phyloP scores from a whole-genome alignment of 2,888 invertebrate species.

The Aphodius sticticus region DNA sequence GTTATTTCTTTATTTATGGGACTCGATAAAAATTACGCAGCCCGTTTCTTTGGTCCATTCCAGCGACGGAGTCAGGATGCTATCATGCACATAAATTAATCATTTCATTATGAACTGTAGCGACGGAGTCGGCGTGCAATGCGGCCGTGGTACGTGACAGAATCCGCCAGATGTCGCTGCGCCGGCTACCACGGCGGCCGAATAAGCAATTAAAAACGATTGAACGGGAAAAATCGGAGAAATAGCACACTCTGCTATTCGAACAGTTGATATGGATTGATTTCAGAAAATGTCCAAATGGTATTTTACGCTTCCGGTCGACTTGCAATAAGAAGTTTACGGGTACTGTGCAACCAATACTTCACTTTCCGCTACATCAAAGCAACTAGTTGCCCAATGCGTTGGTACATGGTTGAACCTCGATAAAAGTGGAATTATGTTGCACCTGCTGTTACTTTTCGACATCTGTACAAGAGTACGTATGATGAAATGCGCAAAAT shows the following conservation, averaged over 20 bases:
- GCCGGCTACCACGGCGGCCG: conserved; percentile 39
- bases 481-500: no score
- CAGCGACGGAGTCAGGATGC: conserved; percentile 17
- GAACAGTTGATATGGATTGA: conserved; percentile 5
- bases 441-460: no score
- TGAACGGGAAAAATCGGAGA: conserved; percentile 10
- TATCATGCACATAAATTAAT: conserved; percentile 43
- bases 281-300: conserved; percentile 27
- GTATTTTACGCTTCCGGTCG: neutral
- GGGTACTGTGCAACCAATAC: no score
- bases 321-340: no score
- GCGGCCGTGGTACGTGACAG: conserved; percentile 41
- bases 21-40: conserved; percentile 21
- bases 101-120: conserved; percentile 39
- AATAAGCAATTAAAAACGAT: conserved; percentile 44
- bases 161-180: conserved; percentile 43
- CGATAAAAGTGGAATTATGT: no score
- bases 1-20: conserved; percentile 25
- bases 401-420: no score
- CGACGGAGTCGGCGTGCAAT: conserved; percentile 34
- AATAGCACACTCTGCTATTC: conserved; percentile 4
- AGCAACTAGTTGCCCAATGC: no score
- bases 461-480: no score
- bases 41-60: conserved; percentile 19
- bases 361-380: no score